Conservation (phyloP, 2,113 vertebrate genomes). For the Cinclus mexicanus region DNA sequence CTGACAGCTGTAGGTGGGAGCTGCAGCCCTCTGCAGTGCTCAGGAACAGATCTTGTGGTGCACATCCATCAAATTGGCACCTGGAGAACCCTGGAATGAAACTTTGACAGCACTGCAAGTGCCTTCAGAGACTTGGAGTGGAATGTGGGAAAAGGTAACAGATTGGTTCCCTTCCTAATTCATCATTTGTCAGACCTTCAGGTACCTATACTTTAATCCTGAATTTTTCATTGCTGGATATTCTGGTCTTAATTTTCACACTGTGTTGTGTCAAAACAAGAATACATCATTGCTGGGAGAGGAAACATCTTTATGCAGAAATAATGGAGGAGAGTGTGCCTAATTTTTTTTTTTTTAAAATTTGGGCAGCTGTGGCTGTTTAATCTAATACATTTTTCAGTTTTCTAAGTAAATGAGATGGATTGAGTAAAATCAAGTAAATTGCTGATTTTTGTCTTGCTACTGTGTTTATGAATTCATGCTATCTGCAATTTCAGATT, state of each 20-base stretch:
- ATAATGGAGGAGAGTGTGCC: background rate
- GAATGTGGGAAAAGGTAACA: constrained; percentile 6
- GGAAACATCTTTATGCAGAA: background rate
- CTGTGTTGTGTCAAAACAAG: background rate
- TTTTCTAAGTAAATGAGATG: background rate
- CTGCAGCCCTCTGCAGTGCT: background rate
- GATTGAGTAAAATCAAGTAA: background rate
- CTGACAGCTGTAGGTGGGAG: background rate
- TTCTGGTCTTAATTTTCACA: background rate
- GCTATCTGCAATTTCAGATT: background rate
- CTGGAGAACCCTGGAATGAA: constrained; percentile 30
- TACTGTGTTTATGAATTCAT: background rate
- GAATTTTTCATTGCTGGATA: background rate
- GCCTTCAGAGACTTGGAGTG: constrained; percentile 21
- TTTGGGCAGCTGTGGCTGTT: rapidly evolving
- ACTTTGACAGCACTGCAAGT: background rate
- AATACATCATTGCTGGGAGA: background rate
- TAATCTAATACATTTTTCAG: background rate
- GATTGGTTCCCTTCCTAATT: constrained; percentile 30
- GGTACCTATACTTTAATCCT: background rate
- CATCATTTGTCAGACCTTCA: constrained; percentile 40
- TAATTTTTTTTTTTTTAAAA: background rate
- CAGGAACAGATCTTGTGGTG: background rate
- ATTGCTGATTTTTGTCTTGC: rapidly evolving
- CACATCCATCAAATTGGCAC: constrained; percentile 59